Evolutionary conservation across 2,888 invertebrate species (phyloP), one percentile per base, ranked within the genome.

Genomic region (Caenorhabditis sp.): DNA sequence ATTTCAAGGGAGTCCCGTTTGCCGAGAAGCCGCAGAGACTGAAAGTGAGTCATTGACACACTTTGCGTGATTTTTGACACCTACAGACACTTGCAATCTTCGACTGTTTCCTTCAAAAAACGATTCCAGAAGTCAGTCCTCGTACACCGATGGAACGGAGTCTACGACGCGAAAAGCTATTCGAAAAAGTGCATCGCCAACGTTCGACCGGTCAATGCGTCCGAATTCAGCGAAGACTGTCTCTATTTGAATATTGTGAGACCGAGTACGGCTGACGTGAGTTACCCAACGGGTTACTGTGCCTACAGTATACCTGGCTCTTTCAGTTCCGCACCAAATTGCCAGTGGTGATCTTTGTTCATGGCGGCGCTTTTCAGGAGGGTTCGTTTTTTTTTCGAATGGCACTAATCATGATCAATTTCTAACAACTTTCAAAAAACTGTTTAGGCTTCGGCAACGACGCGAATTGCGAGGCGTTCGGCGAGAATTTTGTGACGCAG

Each of bases 161-260:
- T 71, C 1, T 8, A 17, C 0, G 48, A 55, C 11, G 71, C 65
- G 17, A 41, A 35, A 13, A n/a, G 13, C 2, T 71, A 71, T 30
- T 27, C 58, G 13, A 27, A 30, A 13, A 53, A 46, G 48, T 76
- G 76, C 24, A 65, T 76, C 45, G 41, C 58, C 8, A 48, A 20
- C 8, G 27, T 32, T 13, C 45, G 71, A 27, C 76, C 71, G 5
- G 17, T 24, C 6, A 65, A 65, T 48, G 32, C 37, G 2, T 55
- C 71, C 4, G 43, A 53, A 5, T 76, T 43, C 41, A 76, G 76
- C 32, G 76, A 76, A 46, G 76, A 76, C 35, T 76, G 76, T 39
- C 61, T 76, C 0, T 71, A 59, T 37, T 11, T 76, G 35, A 76
- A 76, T 41, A 46, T 76, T 37, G 30, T 76, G 9, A 59, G 56